Evolutionary conservation across 2,888 invertebrate genomes (phyloP), one percentile per base, ranked within the genome.

Genomic region (Flexamia atlantica): DNA sequence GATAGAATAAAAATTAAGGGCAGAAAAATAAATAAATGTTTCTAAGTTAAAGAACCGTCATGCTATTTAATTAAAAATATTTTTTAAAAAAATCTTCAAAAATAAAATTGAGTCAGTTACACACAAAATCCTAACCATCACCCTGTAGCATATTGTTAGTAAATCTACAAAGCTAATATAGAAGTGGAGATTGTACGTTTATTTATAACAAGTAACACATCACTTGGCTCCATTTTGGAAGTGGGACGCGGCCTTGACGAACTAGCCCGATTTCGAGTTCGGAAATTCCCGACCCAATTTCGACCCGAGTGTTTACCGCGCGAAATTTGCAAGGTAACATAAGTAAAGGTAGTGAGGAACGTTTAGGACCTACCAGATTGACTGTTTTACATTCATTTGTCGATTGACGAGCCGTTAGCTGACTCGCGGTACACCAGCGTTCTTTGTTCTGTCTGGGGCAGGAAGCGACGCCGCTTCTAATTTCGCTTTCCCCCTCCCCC

Each of bases 371-470:
- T 83, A 83, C 82, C 82, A 83, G 82, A 57, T 23, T n/a, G 72
- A 70, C 50, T 83, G 82, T 74, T 74, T 83, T 72, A 74, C 82
- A 83, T 83, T 83, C 82, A 83, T 83, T 83, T 83, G 57, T 83
- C 50, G 82, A 83, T 83, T 83, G 57, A 74, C 50, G 82, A 83
- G 82, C 53, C 23, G 82, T 74, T 72, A 36, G 57, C 20, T 40
- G 20, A 32, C 42, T 25, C 79, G 57, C 79, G 79, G 53, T 57
- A 79, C 79, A 30, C n/a, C 79, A 36, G 40, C 12, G 76, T 42
- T 57, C 79, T 79, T 79, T 79, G 79, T 79, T 57, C 79, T 79
- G 79, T 4, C 30, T 36, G n/a, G 32, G 32, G 57, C 79, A 30
- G 74, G 74, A 42, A 46, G 74, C 72, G 72, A 10, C 32, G 72